Evolutionary conservation across 2,797 vertebrate species (phyloP).

Genomic region (Botia almorhae): DNA sequence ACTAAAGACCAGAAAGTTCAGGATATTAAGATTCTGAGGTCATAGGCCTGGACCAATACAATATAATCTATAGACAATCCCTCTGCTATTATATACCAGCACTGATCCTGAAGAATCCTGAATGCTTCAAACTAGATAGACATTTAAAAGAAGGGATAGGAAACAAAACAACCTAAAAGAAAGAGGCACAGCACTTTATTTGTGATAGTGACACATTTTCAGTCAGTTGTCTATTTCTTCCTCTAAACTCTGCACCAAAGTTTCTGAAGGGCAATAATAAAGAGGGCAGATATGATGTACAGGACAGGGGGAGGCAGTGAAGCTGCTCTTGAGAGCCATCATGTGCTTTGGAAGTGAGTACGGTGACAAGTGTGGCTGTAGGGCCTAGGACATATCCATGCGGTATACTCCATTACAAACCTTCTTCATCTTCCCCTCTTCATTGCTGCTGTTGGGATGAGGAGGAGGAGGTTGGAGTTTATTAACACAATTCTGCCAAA

Average conservation of each 20-base stretch:
- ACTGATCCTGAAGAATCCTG: too few species aligned
- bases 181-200: not conserved
- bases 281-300: slow-evolving; percentile 22
- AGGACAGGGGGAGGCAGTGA: slow-evolving; percentile 23
- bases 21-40: not conserved
- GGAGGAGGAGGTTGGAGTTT: slow-evolving; percentile 14
- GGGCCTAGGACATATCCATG: slow-evolving; percentile 39
- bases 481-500: slow-evolving; percentile 42
- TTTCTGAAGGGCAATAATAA: not conserved
- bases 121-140: not conserved
- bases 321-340: slow-evolving; percentile 24
- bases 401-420: slow-evolving; percentile 31
- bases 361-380: slow-evolving; percentile 29
- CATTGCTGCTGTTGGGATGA: slow-evolving; percentile 7
- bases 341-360: slow-evolving; percentile 22
- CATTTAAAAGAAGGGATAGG: not conserved
- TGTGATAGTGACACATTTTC: slow-evolving; percentile 8
- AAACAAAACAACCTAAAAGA: not conserved
- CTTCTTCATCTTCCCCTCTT: slow-evolving; percentile 34
- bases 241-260: not conserved
- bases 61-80: not conserved
- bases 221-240: too few species aligned
- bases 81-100: not conserved
- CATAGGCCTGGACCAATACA: not conserved
- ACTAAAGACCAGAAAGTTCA: not conserved